Conservation (phyloP, 2,888 invertebrate species). For the Amphipoea lucens region DNA sequence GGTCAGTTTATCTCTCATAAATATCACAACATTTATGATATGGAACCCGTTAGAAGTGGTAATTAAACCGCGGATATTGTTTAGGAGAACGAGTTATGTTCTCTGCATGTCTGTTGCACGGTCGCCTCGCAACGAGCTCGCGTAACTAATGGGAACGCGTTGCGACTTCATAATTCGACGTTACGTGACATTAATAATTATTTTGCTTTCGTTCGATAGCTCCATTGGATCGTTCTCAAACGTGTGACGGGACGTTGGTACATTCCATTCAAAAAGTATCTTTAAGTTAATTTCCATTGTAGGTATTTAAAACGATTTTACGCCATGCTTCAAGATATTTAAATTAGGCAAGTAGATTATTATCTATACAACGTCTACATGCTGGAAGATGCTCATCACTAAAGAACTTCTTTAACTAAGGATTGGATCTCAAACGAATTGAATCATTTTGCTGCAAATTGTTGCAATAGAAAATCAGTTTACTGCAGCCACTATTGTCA, state of each 20-base stretch:
- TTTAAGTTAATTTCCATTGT: constrained; percentile 4
- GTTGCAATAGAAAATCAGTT: not conserved
- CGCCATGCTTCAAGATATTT: not conserved
- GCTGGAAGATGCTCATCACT: not conserved
- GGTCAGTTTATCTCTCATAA: not conserved
- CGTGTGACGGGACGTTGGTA: constrained; percentile 42
- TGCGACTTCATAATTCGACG: constrained; percentile 77
- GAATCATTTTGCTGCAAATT: not conserved
- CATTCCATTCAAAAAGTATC: constrained; percentile 40
- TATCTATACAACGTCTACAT: not conserved
- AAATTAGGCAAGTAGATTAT: not conserved
- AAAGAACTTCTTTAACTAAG: not conserved
- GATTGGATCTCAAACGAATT: not conserved
- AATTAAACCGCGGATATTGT: constrained; percentile 39
- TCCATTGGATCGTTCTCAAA: constrained; percentile 63
- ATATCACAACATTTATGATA: constrained; percentile 19
- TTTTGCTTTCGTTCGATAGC: constrained; percentile 76
- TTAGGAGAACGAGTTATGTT: constrained; percentile 40
- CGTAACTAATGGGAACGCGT: constrained; percentile 76
- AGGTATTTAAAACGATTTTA: not conserved
- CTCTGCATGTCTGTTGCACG: constrained; percentile 46
- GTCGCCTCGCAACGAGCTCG: constrained; percentile 65
- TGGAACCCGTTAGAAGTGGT: constrained; percentile 15
- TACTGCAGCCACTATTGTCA: not conserved
- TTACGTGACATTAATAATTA: constrained; percentile 83